A percentile compares a stretch with the other conserved stretches of the same genome.
These are phyloP conservation scores for Pao palembangensis DNA, from an alignment of 2,113 vertebrate species.

Conservation along the genomic window DNA sequence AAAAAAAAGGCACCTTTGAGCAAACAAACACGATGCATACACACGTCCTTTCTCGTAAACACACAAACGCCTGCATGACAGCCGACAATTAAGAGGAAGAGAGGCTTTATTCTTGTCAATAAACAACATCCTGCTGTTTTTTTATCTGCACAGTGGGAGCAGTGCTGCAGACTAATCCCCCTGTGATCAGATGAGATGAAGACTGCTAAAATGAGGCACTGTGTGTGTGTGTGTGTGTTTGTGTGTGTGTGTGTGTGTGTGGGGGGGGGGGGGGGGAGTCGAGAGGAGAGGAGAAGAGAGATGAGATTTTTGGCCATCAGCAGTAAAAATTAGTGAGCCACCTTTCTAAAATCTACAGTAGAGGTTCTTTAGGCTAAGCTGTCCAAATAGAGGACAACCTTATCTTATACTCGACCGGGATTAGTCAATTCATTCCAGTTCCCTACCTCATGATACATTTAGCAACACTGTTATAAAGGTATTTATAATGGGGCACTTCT, in stretches of 20 bases:
- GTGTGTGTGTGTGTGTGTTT: no score
- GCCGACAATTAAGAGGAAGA: not conserved
- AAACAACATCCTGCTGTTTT: conserved; percentile 33
- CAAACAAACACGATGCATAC: conserved; percentile 2
- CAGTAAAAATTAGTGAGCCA: no score
- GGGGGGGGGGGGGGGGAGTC: conserved; percentile 17
- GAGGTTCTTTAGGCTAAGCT: no score
- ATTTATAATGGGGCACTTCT: no score
- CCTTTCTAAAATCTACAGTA: no score
- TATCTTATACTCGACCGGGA: no score
- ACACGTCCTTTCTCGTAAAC: not conserved
- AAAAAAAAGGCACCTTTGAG: not conserved
- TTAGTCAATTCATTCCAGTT: no score
- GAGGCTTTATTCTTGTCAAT: conserved; percentile 25
- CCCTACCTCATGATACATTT: no score
- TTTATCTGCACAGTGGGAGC: conserved; percentile 23
- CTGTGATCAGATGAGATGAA: conserved; percentile 52
- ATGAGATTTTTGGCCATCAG: not conserved
- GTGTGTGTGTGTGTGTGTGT: no score
- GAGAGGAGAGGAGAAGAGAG: conserved; percentile 13
- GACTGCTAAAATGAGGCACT: conserved; percentile 28
- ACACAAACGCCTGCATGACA: not conserved
- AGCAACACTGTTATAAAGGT: no score
- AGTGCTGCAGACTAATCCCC: conserved; percentile 36
- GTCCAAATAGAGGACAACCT: no score